Evolutionary conservation across 2,888 invertebrate genomes (phyloP), one percentile per base, ranked within the genome.

Genomic region (Trichopoda pennipes): DNA sequence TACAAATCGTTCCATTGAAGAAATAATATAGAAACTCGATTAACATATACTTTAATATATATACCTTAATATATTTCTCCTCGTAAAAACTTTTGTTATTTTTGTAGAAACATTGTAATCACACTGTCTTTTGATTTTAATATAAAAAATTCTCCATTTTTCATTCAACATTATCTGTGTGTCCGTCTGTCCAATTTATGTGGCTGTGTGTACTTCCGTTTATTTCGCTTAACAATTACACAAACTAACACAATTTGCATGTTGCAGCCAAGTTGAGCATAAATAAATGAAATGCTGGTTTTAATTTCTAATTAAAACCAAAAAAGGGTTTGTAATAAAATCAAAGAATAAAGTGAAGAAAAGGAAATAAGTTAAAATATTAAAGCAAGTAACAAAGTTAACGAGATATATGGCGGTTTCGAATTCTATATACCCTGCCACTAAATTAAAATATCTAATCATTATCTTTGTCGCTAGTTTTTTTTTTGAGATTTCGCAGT

Each of bases 251-350:
- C 60, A 64, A 69, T 70, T 66, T 72, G 75, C 79, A 76, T 79
- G 42, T 61, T 75, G 51, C 58, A 58, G 68, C 38, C 68, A 73
- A 80, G 61, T 68, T 53, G 56, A 79, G 68, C 61, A 68, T 68
- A 74, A 74, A 79, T 72, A 75, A 68, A 68, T 68, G 72, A 68
- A 82, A 76, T 72, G 72, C 63, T 80, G 73, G 51, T 74, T 82
- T 82, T 75, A 66, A 78, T 66, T 78, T 82, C 79, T 79, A 82
- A 79, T 82, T 79, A 82, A 82, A 79, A 63, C 68, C 32, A 74
- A 79, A 49, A 69, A 79, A 51, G 61, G 68, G 64, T 55, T 68
- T 51, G 58, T 56, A 75, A 70, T 70, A 80, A 78, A 82, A 82
- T 68, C 51, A 42, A 21, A 47, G 75, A 73, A 81, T 69, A 68